These are phyloP conservation scores for Callyntrura sp. DNA, from an alignment of 2,888 invertebrate species.

Conservation along the genomic window DNA sequence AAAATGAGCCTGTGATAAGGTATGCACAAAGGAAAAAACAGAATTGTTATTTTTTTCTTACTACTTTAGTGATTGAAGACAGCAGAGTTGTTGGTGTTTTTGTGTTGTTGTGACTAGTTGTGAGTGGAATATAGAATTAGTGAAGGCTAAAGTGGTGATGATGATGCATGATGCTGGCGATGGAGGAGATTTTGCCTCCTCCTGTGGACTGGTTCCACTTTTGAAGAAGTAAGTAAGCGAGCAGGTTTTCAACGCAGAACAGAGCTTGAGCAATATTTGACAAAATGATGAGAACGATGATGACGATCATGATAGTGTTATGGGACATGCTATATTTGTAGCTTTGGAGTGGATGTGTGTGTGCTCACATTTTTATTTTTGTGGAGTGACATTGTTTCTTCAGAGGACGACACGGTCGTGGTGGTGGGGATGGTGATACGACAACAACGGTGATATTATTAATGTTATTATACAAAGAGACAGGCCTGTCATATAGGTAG, in stretches of 20 bases:
- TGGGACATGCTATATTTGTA: no score
- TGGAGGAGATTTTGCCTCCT: neutral
- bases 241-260: conserved; percentile 25
- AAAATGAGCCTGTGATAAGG: neutral
- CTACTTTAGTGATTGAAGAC: no score
- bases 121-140: conserved; percentile 25
- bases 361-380: neutral
- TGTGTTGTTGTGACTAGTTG: neutral
- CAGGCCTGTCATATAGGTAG: neutral
- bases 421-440: neutral
- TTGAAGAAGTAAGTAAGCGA: neutral
- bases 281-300: conserved; percentile 1
- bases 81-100: no score
- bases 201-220: neutral
- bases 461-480: no score
- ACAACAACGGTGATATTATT: no score
- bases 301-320: no score
- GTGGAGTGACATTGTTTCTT: conserved; percentile 40
- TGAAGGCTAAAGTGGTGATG: neutral
- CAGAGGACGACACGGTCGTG: conserved; percentile 15
- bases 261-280: conserved; percentile 37
- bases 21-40: no score
- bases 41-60: no score
- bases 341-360: neutral
- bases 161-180: neutral